Base-by-base conservation (phyloP, 2,113 vertebrate genomes). In the Nibea coibor region DNA sequence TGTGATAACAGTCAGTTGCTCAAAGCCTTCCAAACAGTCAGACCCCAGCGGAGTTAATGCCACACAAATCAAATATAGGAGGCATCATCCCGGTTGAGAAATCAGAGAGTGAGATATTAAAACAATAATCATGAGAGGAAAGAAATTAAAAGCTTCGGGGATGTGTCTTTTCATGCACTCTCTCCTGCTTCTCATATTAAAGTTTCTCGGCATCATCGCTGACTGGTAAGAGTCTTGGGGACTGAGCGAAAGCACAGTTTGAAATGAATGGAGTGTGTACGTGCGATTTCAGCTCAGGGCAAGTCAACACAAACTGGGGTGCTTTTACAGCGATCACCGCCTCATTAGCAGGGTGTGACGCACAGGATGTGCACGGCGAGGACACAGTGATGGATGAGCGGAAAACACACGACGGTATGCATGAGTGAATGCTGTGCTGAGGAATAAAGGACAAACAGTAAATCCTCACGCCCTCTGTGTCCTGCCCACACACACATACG, bases 321-420 rank as follows among this genome's bases (percentile, higher is more conserved):
- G 83, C 42, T 76, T 84, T 82, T 31, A 71, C 56, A 43, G 84
- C 2, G 54, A 87, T 81, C 70, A 65, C 1, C 3, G 16, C 61
- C 80, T 91, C 79, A 81, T 91, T 86, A 63, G 58, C 50, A 80
- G 53, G 50, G 72, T 51, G 78, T 91, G 86, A 89, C 39, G 63
- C 86, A 90, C 62, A 71, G 31, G 66, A 77, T 68, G 50, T 65
- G 45, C 72, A 69, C 75, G 54, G 69, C 17, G 10, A 65, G 66
- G 78, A 80, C 78, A 69, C 31, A 4, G 24, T 90, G 90, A 88
- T 88, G 68, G 82, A 88, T 84, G 83, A 78, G 80, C 0, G 75
- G 88, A 82, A 90, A 90, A 87, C 72, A 78, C 80, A 72, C 24
- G 3, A 51, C 14, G 56, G 85, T 74, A 80, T 87, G 85, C 78